Conservation (phyloP, 1,140 invertebrate genomes). For the Centruroides vittatus region DNA sequence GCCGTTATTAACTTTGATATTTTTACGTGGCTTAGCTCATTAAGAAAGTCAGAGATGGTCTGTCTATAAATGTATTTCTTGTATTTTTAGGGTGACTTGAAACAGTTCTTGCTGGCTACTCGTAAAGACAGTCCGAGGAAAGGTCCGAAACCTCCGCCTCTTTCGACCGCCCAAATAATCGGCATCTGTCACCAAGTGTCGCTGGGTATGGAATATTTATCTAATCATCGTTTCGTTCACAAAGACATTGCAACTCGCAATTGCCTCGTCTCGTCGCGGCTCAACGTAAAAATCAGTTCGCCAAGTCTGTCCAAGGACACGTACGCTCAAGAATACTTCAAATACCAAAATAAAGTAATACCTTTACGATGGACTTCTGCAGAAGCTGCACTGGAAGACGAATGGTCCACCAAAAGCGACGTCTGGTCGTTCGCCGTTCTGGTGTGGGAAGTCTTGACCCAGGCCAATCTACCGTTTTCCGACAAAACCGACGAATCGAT, state of each 20-base stretch:
- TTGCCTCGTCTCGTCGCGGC: conserved; percentile 66
- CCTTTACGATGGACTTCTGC: conserved; percentile 74
- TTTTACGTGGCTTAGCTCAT: no score
- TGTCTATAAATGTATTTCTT: no score
- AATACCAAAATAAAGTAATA: conserved; percentile 37
- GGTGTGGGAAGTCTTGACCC: conserved; percentile 80
- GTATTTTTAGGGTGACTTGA: conserved; percentile 63
- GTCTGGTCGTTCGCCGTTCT: conserved; percentile 81
- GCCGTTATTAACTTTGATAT: no score
- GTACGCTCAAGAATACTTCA: conserved; percentile 20
- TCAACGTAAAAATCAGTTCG: conserved; percentile 69
- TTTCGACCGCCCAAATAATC: conserved; percentile 53
- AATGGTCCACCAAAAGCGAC: conserved; percentile 86
- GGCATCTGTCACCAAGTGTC: conserved; percentile 61
- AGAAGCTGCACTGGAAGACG: conserved; percentile 77
- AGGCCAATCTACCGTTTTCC: conserved; percentile 55
- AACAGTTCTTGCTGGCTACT: conserved; percentile 80
- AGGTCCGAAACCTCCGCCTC: conserved; percentile 37
- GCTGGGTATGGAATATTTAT: conserved; percentile 66
- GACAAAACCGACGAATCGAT: conserved; percentile 3
- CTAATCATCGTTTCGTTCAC: conserved; percentile 58
- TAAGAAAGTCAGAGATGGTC: no score
- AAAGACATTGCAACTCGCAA: conserved; percentile 86
- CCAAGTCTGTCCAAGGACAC: conserved; percentile 51
- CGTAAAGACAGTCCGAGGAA: conserved; percentile 38